phyloP scores from a whole-genome alignment of 2,797 vertebrate species.

The Chromobotia macracanthus region DNA sequence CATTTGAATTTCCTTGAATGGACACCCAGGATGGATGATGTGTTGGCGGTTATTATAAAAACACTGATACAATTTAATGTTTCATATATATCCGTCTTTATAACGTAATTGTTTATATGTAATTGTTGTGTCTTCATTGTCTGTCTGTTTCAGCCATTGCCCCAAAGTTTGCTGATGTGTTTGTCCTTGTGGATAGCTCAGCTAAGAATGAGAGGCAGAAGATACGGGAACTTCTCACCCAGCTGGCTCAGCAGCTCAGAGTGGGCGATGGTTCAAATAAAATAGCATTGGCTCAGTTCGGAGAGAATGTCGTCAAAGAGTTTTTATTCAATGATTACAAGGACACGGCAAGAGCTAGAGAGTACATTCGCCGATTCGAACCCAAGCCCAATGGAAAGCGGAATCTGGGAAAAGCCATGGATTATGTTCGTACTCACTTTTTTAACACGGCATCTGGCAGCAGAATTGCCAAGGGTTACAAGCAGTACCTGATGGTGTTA shows the following conservation, averaged over 20 bases:
- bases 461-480: slow-evolving; percentile 70
- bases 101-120: neutral
- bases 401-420: slow-evolving; percentile 73
- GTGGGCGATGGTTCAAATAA: slow-evolving; percentile 70
- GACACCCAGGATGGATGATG: neutral
- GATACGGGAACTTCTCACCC: slow-evolving; percentile 63
- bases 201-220: slow-evolving; percentile 60
- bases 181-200: slow-evolving; percentile 80
- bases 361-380: slow-evolving; percentile 61
- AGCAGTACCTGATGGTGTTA: slow-evolving; percentile 78
- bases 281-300: slow-evolving; percentile 82
- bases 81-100: too few relatives aligned
- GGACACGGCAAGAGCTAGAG: slow-evolving; percentile 65
- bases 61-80: neutral
- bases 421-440: slow-evolving; percentile 65
- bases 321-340: slow-evolving; percentile 75
- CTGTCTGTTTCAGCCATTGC: slow-evolving; percentile 67
- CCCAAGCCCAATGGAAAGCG: slow-evolving; percentile 55
- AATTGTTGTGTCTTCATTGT: neutral
- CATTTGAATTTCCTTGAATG: neutral
- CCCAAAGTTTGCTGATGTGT: slow-evolving; percentile 78
- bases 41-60: neutral
- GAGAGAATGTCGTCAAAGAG: slow-evolving; percentile 64
- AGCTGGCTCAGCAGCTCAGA: slow-evolving; percentile 70
- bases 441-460: slow-evolving; percentile 73